Percentiles rank a stretch among this genome's conserved stretches.
phyloP scores from a whole-genome alignment of 2,113 vertebrate genomes.

The Entosphenus tridentatus region DNA sequence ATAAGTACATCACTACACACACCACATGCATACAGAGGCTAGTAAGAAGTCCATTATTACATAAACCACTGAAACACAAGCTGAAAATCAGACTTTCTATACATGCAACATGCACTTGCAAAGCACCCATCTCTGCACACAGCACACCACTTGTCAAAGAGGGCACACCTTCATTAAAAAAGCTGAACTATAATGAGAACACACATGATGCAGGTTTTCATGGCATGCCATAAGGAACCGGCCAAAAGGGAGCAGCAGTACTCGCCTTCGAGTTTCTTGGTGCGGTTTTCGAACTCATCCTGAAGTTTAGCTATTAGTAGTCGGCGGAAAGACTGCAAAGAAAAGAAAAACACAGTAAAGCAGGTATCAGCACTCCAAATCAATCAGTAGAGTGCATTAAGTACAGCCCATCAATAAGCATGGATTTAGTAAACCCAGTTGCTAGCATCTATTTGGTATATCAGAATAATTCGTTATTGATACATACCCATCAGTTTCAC shows the following conservation, averaged over 20 bases:
- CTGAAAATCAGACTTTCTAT: too few species aligned
- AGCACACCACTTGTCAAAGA: neutral
- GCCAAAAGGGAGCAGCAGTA: neutral
- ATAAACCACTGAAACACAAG: too few species aligned
- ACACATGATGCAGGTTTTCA: neutral
- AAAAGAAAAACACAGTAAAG: neutral
- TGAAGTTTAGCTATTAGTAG: conserved; percentile 99
- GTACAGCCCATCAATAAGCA: too few species aligned
- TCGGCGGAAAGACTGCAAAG: conserved; percentile 80
- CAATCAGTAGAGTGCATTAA: too few species aligned
- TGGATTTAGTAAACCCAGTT: too few species aligned
- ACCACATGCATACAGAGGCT: too few species aligned
- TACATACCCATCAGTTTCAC: too few species aligned
- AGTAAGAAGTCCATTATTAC: too few species aligned
- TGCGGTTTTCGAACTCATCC: conserved; percentile 99
- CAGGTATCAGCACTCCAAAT: neutral
- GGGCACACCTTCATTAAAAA: neutral
- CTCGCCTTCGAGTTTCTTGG: conserved; percentile 99
- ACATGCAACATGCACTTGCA: too few species aligned
- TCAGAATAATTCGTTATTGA: too few species aligned
- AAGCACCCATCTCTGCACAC: neutral
- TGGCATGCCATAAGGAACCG: neutral
- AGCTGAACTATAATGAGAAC: neutral
- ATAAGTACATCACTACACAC: too few species aligned
- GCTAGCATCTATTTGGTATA: too few species aligned